Evolutionary conservation across 1,140 invertebrate genomes (phyloP), one percentile per base, ranked within the genome.

Genomic region (Himalopsyche phryganea): DNA sequence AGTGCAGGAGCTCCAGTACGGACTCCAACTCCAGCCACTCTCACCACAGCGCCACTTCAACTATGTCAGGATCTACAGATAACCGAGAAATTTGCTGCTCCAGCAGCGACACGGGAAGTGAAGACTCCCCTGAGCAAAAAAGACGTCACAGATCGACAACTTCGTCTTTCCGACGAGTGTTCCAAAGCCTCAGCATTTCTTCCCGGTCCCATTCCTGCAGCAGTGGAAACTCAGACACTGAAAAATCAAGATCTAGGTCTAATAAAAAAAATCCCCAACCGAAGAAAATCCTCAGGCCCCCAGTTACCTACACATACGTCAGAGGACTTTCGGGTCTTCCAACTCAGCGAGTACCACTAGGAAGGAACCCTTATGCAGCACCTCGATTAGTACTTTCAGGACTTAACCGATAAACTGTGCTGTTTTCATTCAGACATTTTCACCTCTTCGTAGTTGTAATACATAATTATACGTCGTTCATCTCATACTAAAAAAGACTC

Each of bases 221-320:
- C 58, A 65, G 61, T 48, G 66, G 62, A 4, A 65, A 61, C 53
- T 64, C 62, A 2, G 62, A 64, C 44, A 38, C 62, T 0, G 62
- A 64, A 14, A 64, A 64, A 20, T 47, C 52, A 32, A 54, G 60
- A 7, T 32, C 57, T 3, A 18, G 59, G 41, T 11, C 41, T 13
- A 47, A 17, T 19, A 83, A 85, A 68, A 84, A 87, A 63, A 84
- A 83, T 45, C 70, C 75, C 1, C 80, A 83, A 55, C 84, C 83
- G 0, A 86, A 86, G 64, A 78, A 82, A 38, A 90, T 90, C 33
- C 74, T 90, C 1, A 74, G 89, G 17, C 80, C 86, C 17, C 88
- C 88, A 0, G 83, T 89, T 0, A 82, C 85, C 0, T 90, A 91
- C 69, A 89, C 85, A 1, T 91, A 91, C 68, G 82, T 90, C 1